Evolutionary conservation across 2,888 invertebrate species (phyloP), one percentile per base, ranked within the genome.

Genomic region (Drosophila cyrtoloma): DNA sequence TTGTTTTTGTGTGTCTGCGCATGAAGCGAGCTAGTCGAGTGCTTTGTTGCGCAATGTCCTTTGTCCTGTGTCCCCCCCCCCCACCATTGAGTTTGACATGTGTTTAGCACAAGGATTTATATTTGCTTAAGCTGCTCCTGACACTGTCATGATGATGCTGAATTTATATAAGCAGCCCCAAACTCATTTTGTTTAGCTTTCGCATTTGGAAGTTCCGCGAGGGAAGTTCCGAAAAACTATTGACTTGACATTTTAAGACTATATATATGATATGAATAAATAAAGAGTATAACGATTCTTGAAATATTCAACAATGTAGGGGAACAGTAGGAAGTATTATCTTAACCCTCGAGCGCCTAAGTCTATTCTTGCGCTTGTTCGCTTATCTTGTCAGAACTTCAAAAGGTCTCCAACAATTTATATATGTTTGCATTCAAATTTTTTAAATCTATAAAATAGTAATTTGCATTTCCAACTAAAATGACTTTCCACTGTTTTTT

Each of bases 1-100:
- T 87, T 87, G 88, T 90, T 89, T 87, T 89, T 84, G 86, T 86
- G 70, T 75, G 81, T 89, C 87, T 89, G 86, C 85, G 74, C 82
- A 79, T 79, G 79, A 79, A 74, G 79, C 82, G 74, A 64, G 56
- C 76, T 63, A 79, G 69, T 76, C 78, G 82, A 81, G 82, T 69
- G 73, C 74, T 72, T 77, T 80, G 84, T 88, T 87, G 85, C 76
- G 81, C 81, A 77, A 81, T 86, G 84, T 89, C 81, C 89, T 86
- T 86, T 90, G 89, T 89, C 73, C 84, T 67, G 59, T 58, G 60
- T 26, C 2, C 51, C 42, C 1, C 28, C 12, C 52, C 6, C 19
- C 10, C 42, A 55, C 33, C 12, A 6, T 50, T 52, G 39, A 64
- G 67, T 65, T 71, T 64, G 79, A 56, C 80, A 81, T 81, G 83